Conservation (phyloP, 2,888 invertebrate species). For the Leucophora obtusa region DNA sequence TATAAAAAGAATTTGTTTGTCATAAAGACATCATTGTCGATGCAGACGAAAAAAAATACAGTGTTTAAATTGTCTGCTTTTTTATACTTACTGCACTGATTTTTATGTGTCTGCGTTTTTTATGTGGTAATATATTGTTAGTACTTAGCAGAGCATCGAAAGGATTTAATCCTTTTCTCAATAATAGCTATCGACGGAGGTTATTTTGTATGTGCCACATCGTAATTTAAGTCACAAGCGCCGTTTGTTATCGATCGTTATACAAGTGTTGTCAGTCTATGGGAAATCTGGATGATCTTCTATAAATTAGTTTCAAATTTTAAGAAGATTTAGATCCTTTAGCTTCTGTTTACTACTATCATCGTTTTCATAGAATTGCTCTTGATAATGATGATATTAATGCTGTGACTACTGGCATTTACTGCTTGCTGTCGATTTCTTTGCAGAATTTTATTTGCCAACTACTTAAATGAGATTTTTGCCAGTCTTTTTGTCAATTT, state of each 20-base stretch:
- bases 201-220: too few relatives aligned
- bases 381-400: background rate
- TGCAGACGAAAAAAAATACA: background rate
- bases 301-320: too few relatives aligned
- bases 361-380: background rate
- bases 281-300: too few relatives aligned
- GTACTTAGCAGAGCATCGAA: background rate
- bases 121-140: background rate
- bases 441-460: background rate
- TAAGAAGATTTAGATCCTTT: too few relatives aligned
- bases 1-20: slow-evolving; percentile 8
- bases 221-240: too few relatives aligned
- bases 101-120: slow-evolving; percentile 16
- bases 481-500: background rate
- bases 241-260: too few relatives aligned
- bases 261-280: too few relatives aligned
- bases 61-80: background rate
- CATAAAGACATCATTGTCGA: background rate
- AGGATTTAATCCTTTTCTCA: background rate
- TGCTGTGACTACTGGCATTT: background rate
- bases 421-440: background rate
- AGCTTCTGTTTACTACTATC: too few relatives aligned
- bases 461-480: background rate
- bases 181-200: too few relatives aligned
- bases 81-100: slow-evolving; percentile 1